Conservation (phyloP, 1,140 invertebrate genomes). For the Drosophila serrata region DNA sequence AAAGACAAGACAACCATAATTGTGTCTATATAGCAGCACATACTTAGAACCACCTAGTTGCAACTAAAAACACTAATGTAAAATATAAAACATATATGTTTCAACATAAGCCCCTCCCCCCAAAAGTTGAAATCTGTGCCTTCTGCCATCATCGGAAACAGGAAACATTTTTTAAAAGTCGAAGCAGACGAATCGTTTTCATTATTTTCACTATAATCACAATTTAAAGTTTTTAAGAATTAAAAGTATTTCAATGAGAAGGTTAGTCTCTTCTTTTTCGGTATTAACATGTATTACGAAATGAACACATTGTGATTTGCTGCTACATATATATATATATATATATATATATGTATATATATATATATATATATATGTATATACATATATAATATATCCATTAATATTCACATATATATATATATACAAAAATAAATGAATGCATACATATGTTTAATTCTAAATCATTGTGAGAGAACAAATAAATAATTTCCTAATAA, state of each 20-base stretch:
- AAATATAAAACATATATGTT: constrained; percentile 17
- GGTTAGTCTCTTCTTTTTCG: constrained; percentile 19
- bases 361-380: constrained; percentile 7
- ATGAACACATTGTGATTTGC: constrained; percentile 70
- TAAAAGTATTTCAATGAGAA: constrained; percentile 29
- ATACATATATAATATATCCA: constrained; percentile 41
- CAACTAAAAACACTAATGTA: constrained; percentile 29
- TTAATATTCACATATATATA: constrained; percentile 11
- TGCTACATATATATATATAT: constrained; percentile 39
- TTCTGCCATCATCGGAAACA: constrained; percentile 33
- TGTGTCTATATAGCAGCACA: constrained; percentile 40
- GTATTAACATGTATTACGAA: constrained; percentile 48
- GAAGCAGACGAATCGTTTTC: not conserved
- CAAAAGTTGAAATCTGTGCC: constrained; percentile 52
- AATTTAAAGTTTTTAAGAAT: constrained; percentile 18
- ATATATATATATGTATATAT: constrained; percentile 24
- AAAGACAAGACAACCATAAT: constrained; percentile 13
- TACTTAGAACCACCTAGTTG: constrained; percentile 51
- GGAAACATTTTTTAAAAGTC: constrained; percentile 24
- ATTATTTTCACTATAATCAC: constrained; percentile 4
- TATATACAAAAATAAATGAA: constrained; percentile 55
- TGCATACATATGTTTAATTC: constrained; percentile 77
- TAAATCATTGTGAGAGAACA: constrained; percentile 67
- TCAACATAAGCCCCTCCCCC: too few relatives aligned
- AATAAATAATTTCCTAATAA: constrained; percentile 71